phyloP scores from a whole-genome alignment of 1,140 invertebrate genomes.

The Lycorma delicatula region DNA sequence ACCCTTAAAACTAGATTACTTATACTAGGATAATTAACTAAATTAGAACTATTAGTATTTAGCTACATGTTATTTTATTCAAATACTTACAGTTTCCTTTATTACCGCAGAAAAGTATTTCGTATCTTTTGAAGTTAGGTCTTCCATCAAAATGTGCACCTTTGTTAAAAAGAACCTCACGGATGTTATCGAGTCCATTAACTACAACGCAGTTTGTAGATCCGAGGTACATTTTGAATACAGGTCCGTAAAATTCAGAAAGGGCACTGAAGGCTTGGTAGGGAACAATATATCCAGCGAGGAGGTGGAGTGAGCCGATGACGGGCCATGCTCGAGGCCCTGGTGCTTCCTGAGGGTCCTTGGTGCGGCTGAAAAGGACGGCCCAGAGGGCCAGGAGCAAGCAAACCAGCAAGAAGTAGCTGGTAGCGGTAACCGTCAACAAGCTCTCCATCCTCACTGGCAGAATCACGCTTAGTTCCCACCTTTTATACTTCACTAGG shows the following conservation, averaged over 20 bases:
- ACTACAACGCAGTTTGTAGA: constrained; percentile 51
- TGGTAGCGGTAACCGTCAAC: not conserved
- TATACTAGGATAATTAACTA: too few relatives aligned
- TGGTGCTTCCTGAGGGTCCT: constrained; percentile 30
- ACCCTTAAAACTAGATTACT: too few relatives aligned
- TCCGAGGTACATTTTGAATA: constrained; percentile 51
- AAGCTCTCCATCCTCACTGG: too few relatives aligned
- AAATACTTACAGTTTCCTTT: constrained; percentile 59
- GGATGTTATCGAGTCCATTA: constrained; percentile 52
- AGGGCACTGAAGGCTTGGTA: constrained; percentile 53
- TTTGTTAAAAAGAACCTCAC: constrained; percentile 51
- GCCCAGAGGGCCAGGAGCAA: not conserved
- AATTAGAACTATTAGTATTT: too few relatives aligned
- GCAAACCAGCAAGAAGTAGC: not conserved
- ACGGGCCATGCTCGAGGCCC: constrained; percentile 49
- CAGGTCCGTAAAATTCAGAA: constrained; percentile 44
- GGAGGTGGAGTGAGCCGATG: constrained; percentile 48
- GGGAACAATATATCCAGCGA: constrained; percentile 51
- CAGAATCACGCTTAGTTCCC: too few relatives aligned
- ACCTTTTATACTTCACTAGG: too few relatives aligned
- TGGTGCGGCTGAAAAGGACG: not conserved
- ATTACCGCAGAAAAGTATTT: constrained; percentile 53
- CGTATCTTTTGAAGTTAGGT: constrained; percentile 54
- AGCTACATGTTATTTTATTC: too few relatives aligned
- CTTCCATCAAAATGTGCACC: constrained; percentile 53